Evolutionary conservation across 64 coral and sea anemone genomes (phyloP).

Genomic region (Stichodactyla mertensii): DNA sequence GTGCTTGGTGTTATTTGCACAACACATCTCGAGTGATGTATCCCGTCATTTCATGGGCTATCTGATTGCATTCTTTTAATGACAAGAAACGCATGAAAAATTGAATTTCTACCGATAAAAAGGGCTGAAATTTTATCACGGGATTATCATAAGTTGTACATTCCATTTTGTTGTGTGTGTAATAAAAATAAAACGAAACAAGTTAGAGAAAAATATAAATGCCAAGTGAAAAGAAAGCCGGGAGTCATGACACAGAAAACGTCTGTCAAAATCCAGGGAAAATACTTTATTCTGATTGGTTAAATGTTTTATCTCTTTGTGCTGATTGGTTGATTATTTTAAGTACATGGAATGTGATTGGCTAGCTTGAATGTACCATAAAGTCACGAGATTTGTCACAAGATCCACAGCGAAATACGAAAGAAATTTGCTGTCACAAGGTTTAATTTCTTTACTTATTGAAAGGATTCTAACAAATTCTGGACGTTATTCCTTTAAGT

Average conservation of each 20-base stretch:
- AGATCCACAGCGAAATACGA: constrained; percentile 9
- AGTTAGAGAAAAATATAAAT: background rate
- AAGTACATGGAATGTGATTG: background rate
- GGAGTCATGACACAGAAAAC: background rate
- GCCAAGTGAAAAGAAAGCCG: background rate
- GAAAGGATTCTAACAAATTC: background rate
- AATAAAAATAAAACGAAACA: background rate
- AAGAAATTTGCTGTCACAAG: background rate
- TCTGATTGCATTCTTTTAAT: no score
- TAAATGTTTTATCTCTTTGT: background rate
- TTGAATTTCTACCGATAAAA: no score
- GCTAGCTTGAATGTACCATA: background rate
- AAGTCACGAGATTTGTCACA: constrained; percentile 61
- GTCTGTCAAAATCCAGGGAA: background rate
- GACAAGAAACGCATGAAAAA: no score
- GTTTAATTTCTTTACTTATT: background rate
- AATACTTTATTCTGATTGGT: constrained; percentile 15
- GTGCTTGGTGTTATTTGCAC: no score
- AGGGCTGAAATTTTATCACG: background rate
- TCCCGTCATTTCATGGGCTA: no score
- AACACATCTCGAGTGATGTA: no score
- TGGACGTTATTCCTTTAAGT: background rate
- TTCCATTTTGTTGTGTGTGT: background rate
- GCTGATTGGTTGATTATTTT: constrained; percentile 2
- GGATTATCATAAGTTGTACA: background rate